Evolutionary conservation across 1,140 invertebrate genomes (phyloP).

Genomic region (Drosophila neocordata): DNA sequence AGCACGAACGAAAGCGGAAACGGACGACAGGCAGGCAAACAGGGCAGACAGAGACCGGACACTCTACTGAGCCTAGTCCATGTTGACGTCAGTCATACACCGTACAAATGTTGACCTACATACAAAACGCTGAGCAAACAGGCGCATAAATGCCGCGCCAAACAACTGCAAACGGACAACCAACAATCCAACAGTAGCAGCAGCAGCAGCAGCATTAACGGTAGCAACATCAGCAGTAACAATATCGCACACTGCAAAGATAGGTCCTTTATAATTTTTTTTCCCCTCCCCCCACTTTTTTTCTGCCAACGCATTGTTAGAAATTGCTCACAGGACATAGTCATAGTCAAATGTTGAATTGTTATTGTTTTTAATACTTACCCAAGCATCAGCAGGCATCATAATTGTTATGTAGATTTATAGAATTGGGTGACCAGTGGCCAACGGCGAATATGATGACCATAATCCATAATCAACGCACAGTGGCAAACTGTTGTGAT

Average conservation of each 20-base stretch:
- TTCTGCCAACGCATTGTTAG: constrained; percentile 76
- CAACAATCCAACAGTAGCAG: constrained; percentile 1
- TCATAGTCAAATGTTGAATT: constrained; percentile 15
- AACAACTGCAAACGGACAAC: constrained; percentile 51
- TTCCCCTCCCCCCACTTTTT: constrained; percentile 28
- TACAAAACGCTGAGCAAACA: constrained; percentile 77
- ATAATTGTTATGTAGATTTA: constrained; percentile 80
- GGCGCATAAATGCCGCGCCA: constrained; percentile 74
- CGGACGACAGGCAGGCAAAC: constrained; percentile 40
- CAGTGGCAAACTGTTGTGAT: constrained; percentile 8
- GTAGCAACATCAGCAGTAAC: constrained; percentile 33
- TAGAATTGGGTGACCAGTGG: constrained; percentile 50
- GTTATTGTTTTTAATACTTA: constrained; percentile 72
- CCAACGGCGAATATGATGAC: constrained; percentile 46
- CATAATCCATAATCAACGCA: constrained; percentile 42
- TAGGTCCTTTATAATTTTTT: constrained; percentile 51
- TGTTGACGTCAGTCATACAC: constrained; percentile 77
- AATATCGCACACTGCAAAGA: constrained; percentile 50
- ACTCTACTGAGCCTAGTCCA: constrained; percentile 53
- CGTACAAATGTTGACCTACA: constrained; percentile 79
- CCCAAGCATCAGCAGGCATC: constrained; percentile 46
- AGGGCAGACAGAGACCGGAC: constrained; percentile 27
- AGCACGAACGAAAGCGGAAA: constrained; percentile 71
- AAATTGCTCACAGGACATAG: constrained; percentile 57
- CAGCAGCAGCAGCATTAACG: constrained; percentile 32